Conservation (phyloP, 2,797 vertebrate genomes). For the Diglossa cyanea region DNA sequence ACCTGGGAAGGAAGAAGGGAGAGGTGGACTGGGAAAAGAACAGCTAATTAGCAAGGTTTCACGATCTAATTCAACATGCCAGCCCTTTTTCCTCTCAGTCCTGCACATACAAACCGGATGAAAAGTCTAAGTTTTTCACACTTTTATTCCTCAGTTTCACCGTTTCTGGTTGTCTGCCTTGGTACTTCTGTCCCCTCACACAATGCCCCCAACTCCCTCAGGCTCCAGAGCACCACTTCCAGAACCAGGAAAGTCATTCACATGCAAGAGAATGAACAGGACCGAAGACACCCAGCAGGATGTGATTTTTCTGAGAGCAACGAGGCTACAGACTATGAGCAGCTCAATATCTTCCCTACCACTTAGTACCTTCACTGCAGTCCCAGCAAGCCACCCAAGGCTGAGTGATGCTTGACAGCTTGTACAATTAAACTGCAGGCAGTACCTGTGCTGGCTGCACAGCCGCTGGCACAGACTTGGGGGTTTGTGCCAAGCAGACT, state of each 20-base stretch:
- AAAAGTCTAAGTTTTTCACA: neutral
- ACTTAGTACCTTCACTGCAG: neutral
- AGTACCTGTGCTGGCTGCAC: neutral
- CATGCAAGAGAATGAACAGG: neutral
- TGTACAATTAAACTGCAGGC: neutral
- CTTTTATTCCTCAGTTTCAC: neutral
- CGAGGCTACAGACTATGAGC: neutral
- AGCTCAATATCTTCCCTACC: neutral
- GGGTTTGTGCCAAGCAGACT: neutral
- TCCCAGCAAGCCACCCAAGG: neutral
- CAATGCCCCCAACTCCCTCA: rapidly evolving
- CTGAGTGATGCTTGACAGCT: neutral
- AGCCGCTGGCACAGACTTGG: rapidly evolving
- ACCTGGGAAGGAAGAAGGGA: neutral
- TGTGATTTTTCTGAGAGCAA: neutral
- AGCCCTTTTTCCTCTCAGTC: neutral
- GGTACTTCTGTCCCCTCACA: neutral
- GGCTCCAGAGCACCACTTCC: neutral
- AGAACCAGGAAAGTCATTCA: neutral
- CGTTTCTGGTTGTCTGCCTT: neutral
- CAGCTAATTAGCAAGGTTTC: neutral
- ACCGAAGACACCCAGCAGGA: neutral
- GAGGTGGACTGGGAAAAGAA: neutral
- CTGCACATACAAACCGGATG: neutral
- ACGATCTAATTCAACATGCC: neutral